Evolutionary conservation across 1,140 invertebrate species (phyloP).

Genomic region (Asobara japonica): DNA sequence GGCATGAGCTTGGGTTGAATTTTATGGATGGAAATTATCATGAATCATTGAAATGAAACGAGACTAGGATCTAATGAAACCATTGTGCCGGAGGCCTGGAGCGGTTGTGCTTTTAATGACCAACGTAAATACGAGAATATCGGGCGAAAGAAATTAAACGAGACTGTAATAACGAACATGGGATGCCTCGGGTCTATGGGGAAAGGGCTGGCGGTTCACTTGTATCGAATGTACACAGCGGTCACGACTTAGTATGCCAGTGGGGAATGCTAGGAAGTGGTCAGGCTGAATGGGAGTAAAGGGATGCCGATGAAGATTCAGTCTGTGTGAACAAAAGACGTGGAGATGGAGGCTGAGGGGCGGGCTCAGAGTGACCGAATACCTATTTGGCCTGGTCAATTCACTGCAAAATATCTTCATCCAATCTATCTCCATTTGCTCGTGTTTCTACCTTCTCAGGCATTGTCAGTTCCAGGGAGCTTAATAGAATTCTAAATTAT

Average conservation of each 20-base stretch:
- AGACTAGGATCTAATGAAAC: not conserved
- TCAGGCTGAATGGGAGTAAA: slow-evolving; percentile 44
- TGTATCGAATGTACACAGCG: slow-evolving; percentile 7
- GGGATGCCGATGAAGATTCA: slow-evolving; percentile 35
- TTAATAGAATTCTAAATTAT: not conserved
- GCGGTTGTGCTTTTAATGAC: not conserved
- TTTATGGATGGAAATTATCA: not conserved
- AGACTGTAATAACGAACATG: not conserved
- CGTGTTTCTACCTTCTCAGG: not conserved
- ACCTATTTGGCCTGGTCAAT: slow-evolving; percentile 2
- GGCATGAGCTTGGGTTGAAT: not conserved
- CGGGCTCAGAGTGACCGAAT: not conserved
- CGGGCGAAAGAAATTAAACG: not conserved
- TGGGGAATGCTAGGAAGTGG: slow-evolving; percentile 46
- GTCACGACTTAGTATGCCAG: slow-evolving; percentile 55
- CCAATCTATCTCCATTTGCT: not conserved
- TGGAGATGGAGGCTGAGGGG: not conserved
- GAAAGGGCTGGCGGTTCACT: slow-evolving; percentile 44
- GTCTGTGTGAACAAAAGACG: slow-evolving; percentile 24
- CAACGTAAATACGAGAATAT: not conserved
- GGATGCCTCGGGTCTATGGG: slow-evolving; percentile 14
- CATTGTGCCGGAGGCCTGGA: not conserved
- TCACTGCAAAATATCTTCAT: not conserved
- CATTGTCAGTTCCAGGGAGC: not conserved
- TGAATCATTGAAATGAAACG: not conserved